Conservation (phyloP, 2,113 vertebrate species). For the Spermophilus dauricus region DNA sequence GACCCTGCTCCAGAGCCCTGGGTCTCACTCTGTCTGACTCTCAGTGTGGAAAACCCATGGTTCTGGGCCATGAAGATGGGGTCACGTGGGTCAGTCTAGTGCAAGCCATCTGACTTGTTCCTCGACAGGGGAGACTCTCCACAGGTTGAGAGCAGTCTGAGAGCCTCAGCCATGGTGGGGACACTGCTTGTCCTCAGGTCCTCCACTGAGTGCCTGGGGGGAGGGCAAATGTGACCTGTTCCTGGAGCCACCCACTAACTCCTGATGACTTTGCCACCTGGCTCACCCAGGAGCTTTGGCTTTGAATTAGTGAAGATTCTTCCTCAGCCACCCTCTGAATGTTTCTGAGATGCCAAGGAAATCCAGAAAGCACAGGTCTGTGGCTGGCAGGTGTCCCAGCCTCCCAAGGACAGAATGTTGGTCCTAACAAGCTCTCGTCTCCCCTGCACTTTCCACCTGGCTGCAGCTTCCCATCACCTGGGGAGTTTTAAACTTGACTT, state of each 20-base stretch:
- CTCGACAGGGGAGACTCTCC: background rate
- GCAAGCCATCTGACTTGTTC: background rate
- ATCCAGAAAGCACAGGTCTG: constrained; percentile 45
- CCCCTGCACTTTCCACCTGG: background rate
- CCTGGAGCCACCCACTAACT: background rate
- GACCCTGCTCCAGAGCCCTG: background rate
- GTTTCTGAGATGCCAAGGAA: constrained; percentile 41
- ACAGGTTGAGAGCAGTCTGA: background rate
- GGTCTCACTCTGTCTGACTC: background rate
- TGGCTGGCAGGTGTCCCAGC: background rate
- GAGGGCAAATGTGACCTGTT: background rate
- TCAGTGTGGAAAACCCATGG: background rate
- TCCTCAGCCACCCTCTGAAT: background rate
- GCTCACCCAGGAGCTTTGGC: background rate
- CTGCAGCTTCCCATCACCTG: background rate
- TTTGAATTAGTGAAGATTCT: background rate
- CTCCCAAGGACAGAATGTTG: background rate
- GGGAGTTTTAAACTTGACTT: background rate
- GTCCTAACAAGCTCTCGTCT: background rate
- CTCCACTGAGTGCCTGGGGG: background rate
- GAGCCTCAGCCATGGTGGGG: background rate
- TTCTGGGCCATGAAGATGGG: background rate
- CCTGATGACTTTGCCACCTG: background rate
- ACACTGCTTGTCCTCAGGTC: background rate
- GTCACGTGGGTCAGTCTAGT: background rate